Evolutionary conservation across 2,797 vertebrate species (phyloP).

Genomic region (Tauraco hartlaubi): DNA sequence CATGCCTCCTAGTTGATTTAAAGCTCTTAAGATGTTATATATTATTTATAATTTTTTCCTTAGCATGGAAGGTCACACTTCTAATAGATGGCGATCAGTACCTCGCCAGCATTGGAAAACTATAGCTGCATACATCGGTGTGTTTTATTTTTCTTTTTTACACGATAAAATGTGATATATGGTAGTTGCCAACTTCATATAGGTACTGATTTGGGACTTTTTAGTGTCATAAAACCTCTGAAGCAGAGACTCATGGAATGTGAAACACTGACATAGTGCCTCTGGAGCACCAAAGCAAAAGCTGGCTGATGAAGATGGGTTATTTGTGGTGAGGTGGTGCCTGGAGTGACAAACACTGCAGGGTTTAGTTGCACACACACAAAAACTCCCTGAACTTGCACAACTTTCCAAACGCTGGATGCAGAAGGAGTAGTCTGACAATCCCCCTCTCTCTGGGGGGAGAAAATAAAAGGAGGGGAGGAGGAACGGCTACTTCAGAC

Average conservation of each 20-base stretch:
- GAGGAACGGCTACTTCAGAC: neutral
- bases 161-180: conserved; percentile 26
- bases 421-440: neutral
- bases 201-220: conserved; percentile 60
- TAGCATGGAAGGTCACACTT: neutral
- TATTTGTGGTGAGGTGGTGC: conserved; percentile 23
- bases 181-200: conserved; percentile 13
- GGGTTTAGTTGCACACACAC: neutral
- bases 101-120: neutral
- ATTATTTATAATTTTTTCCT: conserved; percentile 39
- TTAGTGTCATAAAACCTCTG: conserved; percentile 35
- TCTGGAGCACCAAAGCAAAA: conserved; percentile 19
- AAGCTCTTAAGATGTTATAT: neutral
- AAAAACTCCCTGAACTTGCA: neutral
- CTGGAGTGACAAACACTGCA: conserved; percentile 17
- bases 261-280: conserved; percentile 34
- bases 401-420: neutral
- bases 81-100: neutral
- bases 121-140: neutral
- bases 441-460: neutral
- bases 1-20: conserved; percentile 6
- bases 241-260: conserved; percentile 30
- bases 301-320: conserved; percentile 35
- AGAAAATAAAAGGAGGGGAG: neutral
- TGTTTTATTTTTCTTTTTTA: conserved; percentile 1